These are phyloP conservation scores for Limnodromus scolopaceus DNA, from an alignment of 2,797 vertebrate species.

Conservation along the genomic window DNA sequence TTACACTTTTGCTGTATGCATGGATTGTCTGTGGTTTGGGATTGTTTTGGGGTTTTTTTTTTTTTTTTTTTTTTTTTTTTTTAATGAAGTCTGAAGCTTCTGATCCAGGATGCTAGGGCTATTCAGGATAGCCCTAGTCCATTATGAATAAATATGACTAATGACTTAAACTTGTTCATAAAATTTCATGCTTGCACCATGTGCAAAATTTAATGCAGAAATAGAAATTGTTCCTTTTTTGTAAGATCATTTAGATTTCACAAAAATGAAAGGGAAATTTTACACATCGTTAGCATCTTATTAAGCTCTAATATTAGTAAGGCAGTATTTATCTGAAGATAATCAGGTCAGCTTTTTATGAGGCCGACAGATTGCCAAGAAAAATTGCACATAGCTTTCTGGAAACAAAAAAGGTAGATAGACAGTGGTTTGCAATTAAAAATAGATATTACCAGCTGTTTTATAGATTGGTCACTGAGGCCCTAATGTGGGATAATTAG, in stretches of 20 bases:
- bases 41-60: too few species aligned
- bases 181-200: not conserved
- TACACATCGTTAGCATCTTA: not conserved
- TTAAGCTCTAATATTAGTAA: constrained; percentile 3
- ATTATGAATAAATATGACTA: not conserved
- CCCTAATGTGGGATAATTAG: constrained; percentile 57
- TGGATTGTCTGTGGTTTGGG: not conserved
- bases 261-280: not conserved
- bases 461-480: constrained; percentile 13
- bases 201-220: not conserved
- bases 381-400: constrained; percentile 16
- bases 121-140: not conserved
- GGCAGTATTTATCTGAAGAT: not conserved
- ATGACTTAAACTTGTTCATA: not conserved
- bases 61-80: not conserved
- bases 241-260: not conserved
- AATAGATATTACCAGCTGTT: constrained; percentile 7
- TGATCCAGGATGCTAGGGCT: not conserved
- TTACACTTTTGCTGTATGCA: not conserved
- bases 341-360: constrained; percentile 30
- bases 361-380: not conserved
- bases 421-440: constrained; percentile 3
- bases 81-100: not conserved
- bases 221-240: not conserved
- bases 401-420: not conserved